Evolutionary conservation across 2,888 invertebrate species (phyloP).

Genomic region (Nemotelus pantherinus): DNA sequence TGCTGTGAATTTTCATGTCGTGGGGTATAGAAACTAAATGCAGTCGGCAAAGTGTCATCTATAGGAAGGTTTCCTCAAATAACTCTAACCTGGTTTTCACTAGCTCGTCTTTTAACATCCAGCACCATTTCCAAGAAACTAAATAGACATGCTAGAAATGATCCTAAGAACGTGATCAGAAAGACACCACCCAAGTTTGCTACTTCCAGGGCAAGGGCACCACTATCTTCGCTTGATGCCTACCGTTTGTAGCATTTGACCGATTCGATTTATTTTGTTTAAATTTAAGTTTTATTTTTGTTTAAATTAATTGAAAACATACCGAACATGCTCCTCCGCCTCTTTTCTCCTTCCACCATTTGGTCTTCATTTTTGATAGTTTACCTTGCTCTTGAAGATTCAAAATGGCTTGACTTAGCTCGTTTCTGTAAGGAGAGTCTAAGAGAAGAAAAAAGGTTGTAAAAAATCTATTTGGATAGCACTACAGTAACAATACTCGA

Average conservation of each 20-base stretch:
- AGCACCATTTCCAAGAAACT: conserved; percentile 61
- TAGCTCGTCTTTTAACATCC: conserved; percentile 59
- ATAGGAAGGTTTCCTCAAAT: not conserved
- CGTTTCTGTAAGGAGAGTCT: conserved; percentile 73
- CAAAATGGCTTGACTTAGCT: conserved; percentile 82
- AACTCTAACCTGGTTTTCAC: conserved; percentile 41
- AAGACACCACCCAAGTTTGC: conserved; percentile 75
- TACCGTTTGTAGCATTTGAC: not conserved
- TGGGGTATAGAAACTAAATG: too few species aligned
- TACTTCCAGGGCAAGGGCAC: conserved; percentile 68
- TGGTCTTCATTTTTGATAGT: conserved; percentile 79
- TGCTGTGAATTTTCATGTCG: too few species aligned
- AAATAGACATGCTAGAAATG: conserved; percentile 60
- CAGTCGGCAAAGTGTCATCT: too few species aligned
- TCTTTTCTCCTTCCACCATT: conserved; percentile 90
- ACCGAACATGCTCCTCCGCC: conserved; percentile 79
- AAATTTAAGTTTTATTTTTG: not conserved
- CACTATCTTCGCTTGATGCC: conserved; percentile 33
- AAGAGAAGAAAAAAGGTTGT: not conserved
- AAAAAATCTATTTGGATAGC: too few species aligned
- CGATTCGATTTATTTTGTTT: not conserved
- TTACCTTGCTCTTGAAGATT: conserved; percentile 86
- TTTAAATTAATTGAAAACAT: conserved; percentile 56
- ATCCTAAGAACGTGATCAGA: conserved; percentile 69
- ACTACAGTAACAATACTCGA: not conserved